Evolutionary conservation across 2,113 vertebrate species (phyloP).

Genomic region (Python bivittatus): DNA sequence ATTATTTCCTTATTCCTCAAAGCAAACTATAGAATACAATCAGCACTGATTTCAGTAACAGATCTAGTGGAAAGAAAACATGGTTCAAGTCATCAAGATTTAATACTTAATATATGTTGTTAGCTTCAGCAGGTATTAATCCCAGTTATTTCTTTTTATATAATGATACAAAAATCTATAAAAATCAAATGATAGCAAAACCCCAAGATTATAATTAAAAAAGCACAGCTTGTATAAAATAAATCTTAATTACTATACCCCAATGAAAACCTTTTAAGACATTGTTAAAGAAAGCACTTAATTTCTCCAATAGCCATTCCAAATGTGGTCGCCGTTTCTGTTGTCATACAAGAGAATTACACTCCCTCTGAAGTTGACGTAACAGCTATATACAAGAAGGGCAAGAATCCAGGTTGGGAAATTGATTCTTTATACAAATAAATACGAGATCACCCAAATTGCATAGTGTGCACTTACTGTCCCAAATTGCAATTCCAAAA

Average conservation of each 20-base stretch:
- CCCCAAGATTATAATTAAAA: conserved; percentile 80
- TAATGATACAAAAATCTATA: conserved; percentile 80
- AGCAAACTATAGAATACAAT: conserved; percentile 58
- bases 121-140: conserved; percentile 81
- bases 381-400: conserved; percentile 46
- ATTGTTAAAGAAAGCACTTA: conserved; percentile 78
- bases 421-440: conserved; percentile 79
- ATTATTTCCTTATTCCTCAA: neutral
- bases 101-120: conserved; percentile 76
- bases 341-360: conserved; percentile 67
- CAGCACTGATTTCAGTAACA: neutral
- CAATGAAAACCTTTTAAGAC: conserved; percentile 77
- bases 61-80: conserved; percentile 68
- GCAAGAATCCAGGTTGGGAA: conserved; percentile 69
- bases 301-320: conserved; percentile 66
- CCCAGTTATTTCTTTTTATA: conserved; percentile 68
- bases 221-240: conserved; percentile 82
- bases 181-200: conserved; percentile 79
- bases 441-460: conserved; percentile 86
- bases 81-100: conserved; percentile 76
- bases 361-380: conserved; percentile 69
- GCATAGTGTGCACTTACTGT: conserved; percentile 89
- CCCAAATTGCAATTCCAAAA: conserved; percentile 73
- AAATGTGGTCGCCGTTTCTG: conserved; percentile 71
- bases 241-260: conserved; percentile 73